Evolutionary conservation across 2,797 vertebrate genomes (phyloP).

Genomic region (Xiphophorus birchmanni): DNA sequence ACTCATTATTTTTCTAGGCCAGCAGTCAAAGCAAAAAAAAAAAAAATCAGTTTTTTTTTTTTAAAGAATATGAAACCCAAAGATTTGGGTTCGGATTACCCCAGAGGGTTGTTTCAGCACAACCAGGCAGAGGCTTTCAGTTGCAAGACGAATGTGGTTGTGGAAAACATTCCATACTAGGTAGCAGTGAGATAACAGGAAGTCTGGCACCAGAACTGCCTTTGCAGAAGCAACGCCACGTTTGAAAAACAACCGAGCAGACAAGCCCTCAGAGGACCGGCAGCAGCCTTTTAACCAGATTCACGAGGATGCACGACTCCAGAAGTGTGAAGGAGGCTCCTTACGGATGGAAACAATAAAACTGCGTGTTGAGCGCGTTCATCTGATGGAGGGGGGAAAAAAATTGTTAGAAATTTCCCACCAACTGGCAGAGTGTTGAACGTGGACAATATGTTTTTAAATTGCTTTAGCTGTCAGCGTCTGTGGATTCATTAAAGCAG

Average conservation of each 20-base stretch:
- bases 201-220: neutral
- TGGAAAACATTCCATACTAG: neutral
- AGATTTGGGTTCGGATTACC: neutral
- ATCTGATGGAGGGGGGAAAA: neutral
- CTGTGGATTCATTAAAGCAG: neutral
- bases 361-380: neutral
- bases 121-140: neutral
- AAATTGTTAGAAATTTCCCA: neutral
- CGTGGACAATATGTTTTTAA: neutral
- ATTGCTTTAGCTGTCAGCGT: neutral
- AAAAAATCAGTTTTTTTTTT: neutral
- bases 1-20: neutral
- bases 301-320: neutral
- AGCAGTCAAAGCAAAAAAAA: neutral
- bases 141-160: neutral
- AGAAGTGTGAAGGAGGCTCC: neutral
- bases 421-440: neutral
- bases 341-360: neutral
- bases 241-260: neutral
- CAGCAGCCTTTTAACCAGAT: constrained; percentile 1
- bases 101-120: neutral
- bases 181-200: neutral
- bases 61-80: neutral
- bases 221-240: neutral
- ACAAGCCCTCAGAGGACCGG: constrained; percentile 1